Conservation (phyloP, 2,797 vertebrate genomes). For the Fundulus diaphanus region DNA sequence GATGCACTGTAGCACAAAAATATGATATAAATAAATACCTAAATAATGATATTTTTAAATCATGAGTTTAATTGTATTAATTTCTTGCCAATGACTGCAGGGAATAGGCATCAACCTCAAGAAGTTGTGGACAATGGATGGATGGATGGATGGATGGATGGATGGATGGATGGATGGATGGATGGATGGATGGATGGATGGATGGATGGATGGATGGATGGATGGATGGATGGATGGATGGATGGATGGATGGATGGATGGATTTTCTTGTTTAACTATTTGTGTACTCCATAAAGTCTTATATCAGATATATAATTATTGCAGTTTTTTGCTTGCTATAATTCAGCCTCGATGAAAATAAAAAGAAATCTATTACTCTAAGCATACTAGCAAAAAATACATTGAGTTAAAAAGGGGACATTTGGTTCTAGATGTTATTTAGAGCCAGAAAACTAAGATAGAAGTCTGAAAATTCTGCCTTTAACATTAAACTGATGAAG, state of each 20-base stretch:
- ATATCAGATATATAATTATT: not conserved
- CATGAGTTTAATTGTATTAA: not conserved
- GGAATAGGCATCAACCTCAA: no score
- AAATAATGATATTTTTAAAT: not conserved
- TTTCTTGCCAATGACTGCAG: no score
- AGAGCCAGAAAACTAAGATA: not conserved
- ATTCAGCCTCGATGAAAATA: not conserved
- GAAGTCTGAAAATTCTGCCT: not conserved
- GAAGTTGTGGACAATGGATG: no score
- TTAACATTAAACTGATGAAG: not conserved
- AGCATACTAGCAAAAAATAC: not conserved
- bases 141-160: no score
- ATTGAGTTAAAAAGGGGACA: not conserved
- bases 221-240: no score
- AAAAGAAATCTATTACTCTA: not conserved
- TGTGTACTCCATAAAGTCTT: not conserved
- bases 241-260: no score
- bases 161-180: no score
- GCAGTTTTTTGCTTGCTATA: not conserved
- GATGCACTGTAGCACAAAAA: not conserved
- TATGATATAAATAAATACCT: not conserved
- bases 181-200: no score
- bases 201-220: no score
- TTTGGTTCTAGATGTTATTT: not conserved
- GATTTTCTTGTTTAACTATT: not conserved